These are phyloP conservation scores for Gastracanthus pulcherrimus DNA, from an alignment of 2,888 invertebrate species.

Conservation along the genomic window DNA sequence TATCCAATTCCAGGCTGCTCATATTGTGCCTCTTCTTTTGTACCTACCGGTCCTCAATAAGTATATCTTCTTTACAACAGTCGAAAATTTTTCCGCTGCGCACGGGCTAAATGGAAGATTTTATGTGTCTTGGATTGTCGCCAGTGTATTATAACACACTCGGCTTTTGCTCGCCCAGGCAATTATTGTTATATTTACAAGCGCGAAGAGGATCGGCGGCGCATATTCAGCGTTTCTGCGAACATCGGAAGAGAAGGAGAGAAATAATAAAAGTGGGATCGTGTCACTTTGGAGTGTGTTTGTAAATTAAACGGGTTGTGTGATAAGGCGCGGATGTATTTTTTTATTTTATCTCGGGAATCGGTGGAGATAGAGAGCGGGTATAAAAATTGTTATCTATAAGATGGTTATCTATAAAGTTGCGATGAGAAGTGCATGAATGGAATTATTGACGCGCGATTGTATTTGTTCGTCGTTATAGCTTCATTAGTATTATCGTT, in stretches of 20 bases:
- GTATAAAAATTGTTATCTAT: neutral
- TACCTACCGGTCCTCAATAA: too few species aligned
- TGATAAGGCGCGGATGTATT: neutral
- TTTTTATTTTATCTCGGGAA: neutral
- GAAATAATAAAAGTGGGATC: neutral
- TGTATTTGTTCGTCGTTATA: neutral
- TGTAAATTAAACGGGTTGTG: neutral
- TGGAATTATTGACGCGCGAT: neutral
- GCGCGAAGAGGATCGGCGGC: too few species aligned
- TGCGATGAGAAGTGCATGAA: neutral
- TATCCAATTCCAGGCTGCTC: constrained; percentile 46
- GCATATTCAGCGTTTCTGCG: neutral
- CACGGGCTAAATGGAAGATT: neutral
- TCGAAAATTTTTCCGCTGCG: neutral
- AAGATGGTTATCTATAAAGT: neutral
- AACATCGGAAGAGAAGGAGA: neutral
- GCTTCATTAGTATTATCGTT: neutral
- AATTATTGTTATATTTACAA: neutral
- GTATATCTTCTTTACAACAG: neutral
- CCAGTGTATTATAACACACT: neutral
- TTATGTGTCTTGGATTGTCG: neutral
- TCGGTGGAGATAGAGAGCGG: neutral
- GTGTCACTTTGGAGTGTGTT: neutral
- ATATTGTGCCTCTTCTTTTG: neutral
- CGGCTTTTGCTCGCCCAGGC: neutral